These are phyloP conservation scores for Elgaria multicarinata DNA, from an alignment of 2,113 vertebrate species.

Conservation along the genomic window DNA sequence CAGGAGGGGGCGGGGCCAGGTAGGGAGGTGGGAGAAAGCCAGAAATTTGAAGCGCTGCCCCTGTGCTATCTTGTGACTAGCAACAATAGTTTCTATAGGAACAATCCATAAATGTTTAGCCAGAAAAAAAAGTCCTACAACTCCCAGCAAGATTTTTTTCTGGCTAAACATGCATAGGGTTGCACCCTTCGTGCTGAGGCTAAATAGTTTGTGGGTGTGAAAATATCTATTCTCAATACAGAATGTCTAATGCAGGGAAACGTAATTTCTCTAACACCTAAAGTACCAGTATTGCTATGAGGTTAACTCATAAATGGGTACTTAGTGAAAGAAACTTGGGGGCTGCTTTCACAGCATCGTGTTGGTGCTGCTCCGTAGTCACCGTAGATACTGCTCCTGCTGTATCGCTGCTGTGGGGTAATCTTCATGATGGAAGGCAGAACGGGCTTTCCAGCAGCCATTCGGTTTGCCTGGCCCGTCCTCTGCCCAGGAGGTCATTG, in stretches of 20 bases:
- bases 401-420: no score
- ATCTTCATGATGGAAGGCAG: no score
- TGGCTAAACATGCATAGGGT: no score
- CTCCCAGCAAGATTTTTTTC: no score
- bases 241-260: no score
- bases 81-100: neutral
- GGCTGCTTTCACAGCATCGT: no score
- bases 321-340: neutral
- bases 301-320: neutral
- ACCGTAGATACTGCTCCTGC: no score
- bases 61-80: neutral
- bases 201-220: neutral
- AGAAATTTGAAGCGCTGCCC: neutral
- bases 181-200: neutral
- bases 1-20: neutral
- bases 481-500: no score
- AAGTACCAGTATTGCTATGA: neutral
- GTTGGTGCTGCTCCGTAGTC: no score
- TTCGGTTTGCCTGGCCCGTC: no score
- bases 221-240: neutral
- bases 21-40: neutral
- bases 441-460: no score
- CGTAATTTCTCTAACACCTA: neutral
- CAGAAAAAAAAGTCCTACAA: no score
- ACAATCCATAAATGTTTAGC: neutral